Evolutionary conservation across 2,113 vertebrate species (phyloP), one percentile per base, ranked within the genome.

Genomic region (Edolisoma coerulescens): DNA sequence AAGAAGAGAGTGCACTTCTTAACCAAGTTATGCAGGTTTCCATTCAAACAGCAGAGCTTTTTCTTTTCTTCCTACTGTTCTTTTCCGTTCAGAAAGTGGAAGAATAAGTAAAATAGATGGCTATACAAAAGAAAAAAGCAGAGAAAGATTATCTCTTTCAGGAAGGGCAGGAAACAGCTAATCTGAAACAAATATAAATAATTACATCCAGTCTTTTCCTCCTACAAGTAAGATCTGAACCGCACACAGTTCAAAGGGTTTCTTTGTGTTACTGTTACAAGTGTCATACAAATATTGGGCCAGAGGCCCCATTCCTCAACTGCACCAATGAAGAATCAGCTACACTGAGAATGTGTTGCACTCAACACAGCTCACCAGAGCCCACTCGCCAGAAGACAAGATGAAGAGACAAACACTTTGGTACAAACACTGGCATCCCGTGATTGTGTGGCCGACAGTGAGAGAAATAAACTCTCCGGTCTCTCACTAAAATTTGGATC

Each of bases 361-460:
- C 35, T 19, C 13, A 69, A 26, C n/a, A 12, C 27, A 65, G 33
- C 60, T 47, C 69, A 21, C 39, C 8, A 8, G 24, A 87, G 23
- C 11, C 21, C 24, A 28, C 16, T n/a, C 20, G 30, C 39, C 73
- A 76, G 39, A 73, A 73, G 2, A 24, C 30, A 50, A 53, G 56
- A 61, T 21, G 22, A 81, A 84, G 39, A 53, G 5, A 90, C 10
- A 10, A 61, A 16, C 33, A 63, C 21, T 63, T 76, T 4, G 11
- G 53, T 78, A 75, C 79, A 93, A 87, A 37, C 23, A 54, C 30
- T 33, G 82, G 68, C 33, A 75, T 30, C 7, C 37, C 37, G 9
- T 16, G 16, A 32, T 7, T 20, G 7, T 0, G 0, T 32, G n/a
- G 67, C 0, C 23, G 30, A 81, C 6, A 90, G 15, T 1, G 15